Base-by-base conservation (phyloP, 37 sponge, comb jelly and placozoan species). In the Aplysina aerophoba region DNA sequence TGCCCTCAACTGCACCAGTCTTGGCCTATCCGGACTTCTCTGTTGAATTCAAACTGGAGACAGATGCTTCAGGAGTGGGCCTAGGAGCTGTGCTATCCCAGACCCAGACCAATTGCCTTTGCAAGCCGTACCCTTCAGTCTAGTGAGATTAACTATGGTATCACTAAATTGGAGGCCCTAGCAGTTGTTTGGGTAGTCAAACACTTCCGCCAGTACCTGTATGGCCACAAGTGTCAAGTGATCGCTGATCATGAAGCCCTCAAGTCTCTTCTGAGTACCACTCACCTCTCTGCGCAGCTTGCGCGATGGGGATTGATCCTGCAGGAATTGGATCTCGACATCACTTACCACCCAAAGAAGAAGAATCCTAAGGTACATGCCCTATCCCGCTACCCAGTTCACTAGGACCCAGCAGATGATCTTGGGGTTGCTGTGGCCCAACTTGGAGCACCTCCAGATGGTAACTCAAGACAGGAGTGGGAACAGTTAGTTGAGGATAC, bases 1-100 rank as follows among this genome's bases (percentile, higher is more conserved):
- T 54, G 77, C 57, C 28, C 59, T 88, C 12, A 5, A 72, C n/a
- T 27, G 31, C 85, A 3, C 59, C 85, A 28, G 59, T 84, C 17
- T 64, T 87, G 59, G 81, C 82, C 11, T 87, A 55, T 41, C 88
- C 88, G 1, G 28, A 83, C 0, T 88, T 82, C 44, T 14, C 38
- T 41, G 36, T 56, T 1, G 21, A 36, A 0, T 92, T 88, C 33
- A 13, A 80, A 27, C 41, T 91, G 67, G 88, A 91, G 41, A 91
- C 92, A 20, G 92, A 91, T 81, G 85, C 92, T 19, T 85, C 86
- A n/a, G 63, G 57, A 16, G 25, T 5, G 12, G 92, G 88, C 0
- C 59, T 91, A 22, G 83, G 73, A 31, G 85, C 85, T 57, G 85
- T 84, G 13, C 37, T 84, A 28, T 50, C 85, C 4, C 85, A 84